Percentiles rank a stretch among this genome's conserved stretches.
Conservation (phyloP, 1,140 invertebrate species). For the Bactericera cockerelli region DNA sequence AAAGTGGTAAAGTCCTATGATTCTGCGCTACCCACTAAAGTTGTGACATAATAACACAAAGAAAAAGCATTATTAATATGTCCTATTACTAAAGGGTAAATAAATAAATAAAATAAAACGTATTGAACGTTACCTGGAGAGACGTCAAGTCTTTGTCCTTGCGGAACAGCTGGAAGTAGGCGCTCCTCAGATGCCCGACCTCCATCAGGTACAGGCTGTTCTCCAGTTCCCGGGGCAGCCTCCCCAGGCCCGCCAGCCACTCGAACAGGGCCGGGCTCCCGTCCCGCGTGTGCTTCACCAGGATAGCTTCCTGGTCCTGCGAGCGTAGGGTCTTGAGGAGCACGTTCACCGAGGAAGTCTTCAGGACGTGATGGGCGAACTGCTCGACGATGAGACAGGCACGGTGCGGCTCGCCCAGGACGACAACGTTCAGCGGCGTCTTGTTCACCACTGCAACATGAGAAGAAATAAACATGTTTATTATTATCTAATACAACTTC, state of each 20-base stretch:
- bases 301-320: background rate
- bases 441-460: background rate
- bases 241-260: background rate
- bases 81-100: too few species aligned
- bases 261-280: background rate
- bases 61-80: too few species aligned
- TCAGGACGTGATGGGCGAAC: background rate
- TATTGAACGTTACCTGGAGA: background rate
- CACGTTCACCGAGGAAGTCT: background rate
- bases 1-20: too few species aligned
- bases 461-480: background rate
- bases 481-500: too few species aligned
- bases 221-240: background rate
- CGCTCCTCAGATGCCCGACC: background rate
- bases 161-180: background rate
- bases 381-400: background rate
- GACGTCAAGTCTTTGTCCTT: slow-evolving; percentile 4
- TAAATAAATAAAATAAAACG: too few species aligned
- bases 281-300: background rate
- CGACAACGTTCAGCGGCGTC: background rate
- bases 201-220: background rate
- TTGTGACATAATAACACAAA: too few species aligned
- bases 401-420: background rate
- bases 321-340: background rate
- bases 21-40: too few species aligned